A percentile compares a stretch with the other conserved stretches of the same genome.
Conservation (phyloP, 1,140 invertebrate species). For the Melitaea cinxia region DNA sequence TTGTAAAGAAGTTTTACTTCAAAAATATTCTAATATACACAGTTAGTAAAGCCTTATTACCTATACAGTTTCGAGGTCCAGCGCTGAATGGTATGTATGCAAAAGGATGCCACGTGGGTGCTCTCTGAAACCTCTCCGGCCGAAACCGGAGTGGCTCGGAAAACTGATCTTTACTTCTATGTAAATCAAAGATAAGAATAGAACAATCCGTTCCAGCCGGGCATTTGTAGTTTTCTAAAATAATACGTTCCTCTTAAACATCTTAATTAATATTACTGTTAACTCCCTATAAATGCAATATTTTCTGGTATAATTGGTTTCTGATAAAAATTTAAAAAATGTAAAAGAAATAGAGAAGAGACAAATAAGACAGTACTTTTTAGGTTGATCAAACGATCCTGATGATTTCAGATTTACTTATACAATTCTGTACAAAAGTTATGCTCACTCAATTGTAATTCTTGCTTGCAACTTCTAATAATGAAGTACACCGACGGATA, state of each 20-base stretch:
- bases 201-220: background rate
- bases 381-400: too few species aligned
- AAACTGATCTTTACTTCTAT: slow-evolving; percentile 3
- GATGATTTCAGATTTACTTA: too few species aligned
- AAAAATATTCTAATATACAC: background rate
- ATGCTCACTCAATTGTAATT: slow-evolving; percentile 77
- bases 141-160: background rate
- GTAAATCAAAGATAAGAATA: slow-evolving; percentile 15
- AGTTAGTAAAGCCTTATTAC: background rate
- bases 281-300: too few species aligned
- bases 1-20: too few species aligned
- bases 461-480: slow-evolving; percentile 79
- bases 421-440: background rate
- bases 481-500: slow-evolving; percentile 86
- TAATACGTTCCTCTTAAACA: too few species aligned
- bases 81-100: slow-evolving; percentile 40
- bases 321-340: too few species aligned
- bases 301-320: too few species aligned
- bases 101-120: background rate
- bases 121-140: background rate
- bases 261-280: too few species aligned
- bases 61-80: slow-evolving; percentile 39
- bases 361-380: too few species aligned
- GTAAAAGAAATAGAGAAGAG: too few species aligned
- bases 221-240: slow-evolving; percentile 8